These are phyloP conservation scores for Panthera leo DNA, from an alignment of 2,113 vertebrate species.

Conservation along the genomic window DNA sequence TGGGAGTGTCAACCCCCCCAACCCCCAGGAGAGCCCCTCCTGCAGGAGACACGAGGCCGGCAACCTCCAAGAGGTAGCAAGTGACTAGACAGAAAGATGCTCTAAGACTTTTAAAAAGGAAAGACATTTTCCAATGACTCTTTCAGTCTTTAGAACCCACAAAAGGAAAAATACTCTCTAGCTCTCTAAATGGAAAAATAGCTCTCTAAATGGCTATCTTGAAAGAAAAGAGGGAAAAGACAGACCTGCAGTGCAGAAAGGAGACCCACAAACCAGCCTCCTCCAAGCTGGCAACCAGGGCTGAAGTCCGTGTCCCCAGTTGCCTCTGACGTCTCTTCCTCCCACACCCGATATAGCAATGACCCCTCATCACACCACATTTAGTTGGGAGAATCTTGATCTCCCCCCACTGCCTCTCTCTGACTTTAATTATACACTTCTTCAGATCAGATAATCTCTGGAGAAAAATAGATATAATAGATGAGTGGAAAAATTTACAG, in stretches of 20 bases:
- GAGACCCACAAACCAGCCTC: neutral
- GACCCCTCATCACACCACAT: constrained; percentile 53
- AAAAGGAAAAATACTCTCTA: neutral
- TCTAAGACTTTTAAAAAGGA: neutral
- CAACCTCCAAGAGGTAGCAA: neutral
- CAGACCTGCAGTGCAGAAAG: neutral
- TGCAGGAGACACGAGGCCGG: too few species aligned
- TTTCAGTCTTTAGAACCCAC: neutral
- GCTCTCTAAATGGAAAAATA: neutral
- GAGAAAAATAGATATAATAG: constrained; percentile 77
- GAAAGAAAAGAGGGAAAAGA: neutral
- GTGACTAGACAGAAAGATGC: neutral
- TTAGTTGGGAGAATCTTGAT: constrained; percentile 59
- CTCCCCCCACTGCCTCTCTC: constrained; percentile 33
- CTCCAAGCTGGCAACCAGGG: neutral
- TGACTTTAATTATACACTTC: constrained; percentile 80
- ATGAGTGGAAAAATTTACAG: constrained; percentile 69
- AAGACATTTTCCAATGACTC: neutral
- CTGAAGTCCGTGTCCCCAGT: neutral
- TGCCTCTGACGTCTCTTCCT: constrained; percentile 29
- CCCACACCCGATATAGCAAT: constrained; percentile 27
- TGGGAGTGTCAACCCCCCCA: rapidly evolving
- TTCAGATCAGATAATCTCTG: constrained; percentile 69
- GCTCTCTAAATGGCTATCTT: neutral
- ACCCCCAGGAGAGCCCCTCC: neutral